Base-by-base conservation (phyloP, 1,140 invertebrate species). In the Cyclina sinensis region DNA sequence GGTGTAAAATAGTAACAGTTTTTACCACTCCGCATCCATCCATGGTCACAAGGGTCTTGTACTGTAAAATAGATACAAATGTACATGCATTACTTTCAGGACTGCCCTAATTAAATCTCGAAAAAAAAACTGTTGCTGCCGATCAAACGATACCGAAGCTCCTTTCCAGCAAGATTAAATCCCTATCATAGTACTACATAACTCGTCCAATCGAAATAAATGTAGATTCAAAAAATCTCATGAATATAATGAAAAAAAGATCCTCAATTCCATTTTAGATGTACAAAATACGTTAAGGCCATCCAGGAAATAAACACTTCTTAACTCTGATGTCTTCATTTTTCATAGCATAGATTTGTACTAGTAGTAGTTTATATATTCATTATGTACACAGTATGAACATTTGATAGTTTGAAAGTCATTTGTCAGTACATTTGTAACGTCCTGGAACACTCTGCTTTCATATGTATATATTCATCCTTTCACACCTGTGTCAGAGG, bases 1-100 rank as follows among this genome's bases (percentile, higher is more conserved):
- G 81, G 65, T 48, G 81, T 84, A 43, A 84, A 84, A 9, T 73
- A 30, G 46, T 84, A 84, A 84, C 81, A 84, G 11, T 35, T 70
- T 62, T 14, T 24, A 18, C 27, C 43, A 37, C 30, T 70, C 2
- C 21, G 0, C 7, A 48, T n/a, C 81, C 81, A 84, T n/a, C 81
- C 62, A 30, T 18, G 12, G 27, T n/a, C 24, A 32, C 62, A 68
- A 2, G n/a, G n/a, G 16, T 46, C 43, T 46, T 46, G 7, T 2
- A 30, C 62, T 68, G 62, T 11, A 68, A 68, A 30, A 32, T 7
- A 18, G n/a, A n/a, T n/a, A n/a, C n/a, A n/a, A n/a, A n/a, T n/a
- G n/a, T n/a, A n/a, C n/a, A n/a, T n/a, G n/a, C n/a, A n/a, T n/a
- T n/a, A n/a, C n/a, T n/a, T n/a, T n/a, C 18, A 9, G 18, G 18